These are phyloP conservation scores for Eclectus roratus DNA, from an alignment of 2,113 vertebrate genomes.

Conservation along the genomic window DNA sequence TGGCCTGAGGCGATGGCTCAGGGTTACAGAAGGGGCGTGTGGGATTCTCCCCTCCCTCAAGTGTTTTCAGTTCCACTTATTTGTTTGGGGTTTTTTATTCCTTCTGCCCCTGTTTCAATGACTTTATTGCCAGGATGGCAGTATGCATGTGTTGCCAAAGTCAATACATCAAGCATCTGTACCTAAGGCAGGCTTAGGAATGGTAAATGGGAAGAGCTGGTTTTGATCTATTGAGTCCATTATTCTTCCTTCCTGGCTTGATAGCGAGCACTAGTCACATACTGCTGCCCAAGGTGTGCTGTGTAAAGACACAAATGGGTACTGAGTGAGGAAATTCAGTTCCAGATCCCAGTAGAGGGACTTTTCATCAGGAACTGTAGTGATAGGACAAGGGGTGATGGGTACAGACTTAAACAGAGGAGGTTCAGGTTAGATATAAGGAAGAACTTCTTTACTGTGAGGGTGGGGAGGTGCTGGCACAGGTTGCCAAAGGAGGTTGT, in stretches of 20 bases:
- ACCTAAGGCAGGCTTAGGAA: neutral
- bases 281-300: neutral
- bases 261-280: neutral
- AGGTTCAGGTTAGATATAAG: neutral
- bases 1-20: neutral
- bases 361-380: neutral
- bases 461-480: neutral
- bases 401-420: neutral
- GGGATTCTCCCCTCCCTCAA: neutral
- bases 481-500: neutral
- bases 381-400: neutral
- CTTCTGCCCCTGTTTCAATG: neutral
- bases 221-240: constrained; percentile 16
- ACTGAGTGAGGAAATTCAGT: neutral
- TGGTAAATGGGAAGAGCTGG: constrained; percentile 5
- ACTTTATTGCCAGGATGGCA: constrained; percentile 22
- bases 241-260: neutral
- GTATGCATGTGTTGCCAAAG: neutral
- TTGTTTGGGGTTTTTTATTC: neutral
- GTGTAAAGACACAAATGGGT: neutral
- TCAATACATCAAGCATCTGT: neutral
- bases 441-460: neutral
- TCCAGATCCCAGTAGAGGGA: neutral
- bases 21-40: fast-evolving
- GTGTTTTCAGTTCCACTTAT: neutral